These are phyloP conservation scores for Yponomeuta evonymella DNA, from an alignment of 2,888 invertebrate genomes.

Conservation along the genomic window DNA sequence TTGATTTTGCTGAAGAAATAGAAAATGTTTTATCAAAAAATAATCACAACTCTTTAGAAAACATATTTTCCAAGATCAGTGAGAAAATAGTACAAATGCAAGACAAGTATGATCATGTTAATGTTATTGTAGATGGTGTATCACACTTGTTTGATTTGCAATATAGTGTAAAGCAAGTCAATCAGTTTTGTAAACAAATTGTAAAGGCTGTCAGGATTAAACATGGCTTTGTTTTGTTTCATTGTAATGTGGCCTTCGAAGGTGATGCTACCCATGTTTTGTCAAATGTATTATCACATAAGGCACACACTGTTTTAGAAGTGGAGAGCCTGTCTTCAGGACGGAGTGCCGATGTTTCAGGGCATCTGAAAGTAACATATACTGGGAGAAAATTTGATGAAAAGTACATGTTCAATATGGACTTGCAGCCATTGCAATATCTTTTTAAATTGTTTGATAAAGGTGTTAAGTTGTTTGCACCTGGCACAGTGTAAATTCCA, in stretches of 20 bases:
- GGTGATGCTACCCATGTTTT: constrained; percentile 76
- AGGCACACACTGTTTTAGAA: constrained; percentile 78
- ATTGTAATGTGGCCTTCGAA: constrained; percentile 76
- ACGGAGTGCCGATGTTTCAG: constrained; percentile 83
- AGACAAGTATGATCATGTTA: constrained; percentile 55
- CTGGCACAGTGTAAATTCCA: constrained; percentile 69
- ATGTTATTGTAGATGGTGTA: constrained; percentile 82
- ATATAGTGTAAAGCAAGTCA: constrained; percentile 68
- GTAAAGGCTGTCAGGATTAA: constrained; percentile 46
- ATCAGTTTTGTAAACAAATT: constrained; percentile 64
- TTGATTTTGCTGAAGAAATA: constrained; percentile 46
- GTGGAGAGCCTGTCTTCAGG: constrained; percentile 83
- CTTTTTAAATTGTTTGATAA: constrained; percentile 84
- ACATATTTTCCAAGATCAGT: constrained; percentile 55
- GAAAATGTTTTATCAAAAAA: constrained; percentile 35
- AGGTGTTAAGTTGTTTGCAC: constrained; percentile 83
- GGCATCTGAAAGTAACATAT: constrained; percentile 76
- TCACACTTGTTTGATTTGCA: constrained; percentile 82
- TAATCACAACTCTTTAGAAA: constrained; percentile 46
- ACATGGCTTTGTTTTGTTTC: constrained; percentile 63
- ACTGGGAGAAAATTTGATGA: constrained; percentile 49
- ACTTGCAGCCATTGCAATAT: constrained; percentile 55
- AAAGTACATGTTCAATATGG: constrained; percentile 42
- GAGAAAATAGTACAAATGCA: constrained; percentile 49
- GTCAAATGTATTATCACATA: constrained; percentile 77